Conservation (phyloP, 1,140 invertebrate species). For the Nasonia giraulti region DNA sequence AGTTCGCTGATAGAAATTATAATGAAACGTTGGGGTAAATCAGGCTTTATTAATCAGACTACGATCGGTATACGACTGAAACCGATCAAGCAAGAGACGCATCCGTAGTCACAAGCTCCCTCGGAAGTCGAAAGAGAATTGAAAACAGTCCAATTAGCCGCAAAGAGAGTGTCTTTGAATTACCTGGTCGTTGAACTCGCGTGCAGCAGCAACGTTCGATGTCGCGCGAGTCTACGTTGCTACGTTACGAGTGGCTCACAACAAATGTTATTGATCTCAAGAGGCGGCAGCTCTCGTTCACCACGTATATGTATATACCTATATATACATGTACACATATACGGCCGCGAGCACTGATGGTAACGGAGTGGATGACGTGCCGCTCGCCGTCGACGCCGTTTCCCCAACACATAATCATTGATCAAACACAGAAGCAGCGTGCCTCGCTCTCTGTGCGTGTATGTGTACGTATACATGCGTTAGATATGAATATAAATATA, state of each 20-base stretch:
- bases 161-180: constrained; percentile 22
- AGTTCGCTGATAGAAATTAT: no score
- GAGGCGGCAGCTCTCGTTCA: not conserved
- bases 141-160: constrained; percentile 35
- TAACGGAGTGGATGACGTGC: constrained; percentile 10
- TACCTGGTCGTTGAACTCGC: constrained; percentile 39
- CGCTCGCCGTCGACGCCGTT: not conserved
- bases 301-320: not conserved
- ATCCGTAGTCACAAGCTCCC: not conserved
- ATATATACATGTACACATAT: no score
- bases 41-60: no score
- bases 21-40: no score
- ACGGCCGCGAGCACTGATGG: no score
- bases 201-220: not conserved
- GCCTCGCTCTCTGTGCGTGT: not conserved
- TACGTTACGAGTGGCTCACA: constrained; percentile 63
- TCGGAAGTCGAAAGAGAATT: not conserved
- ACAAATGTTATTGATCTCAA: constrained; percentile 65
- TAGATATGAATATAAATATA: not conserved
- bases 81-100: no score
- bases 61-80: no score
- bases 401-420: constrained; percentile 58
- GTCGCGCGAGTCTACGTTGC: constrained; percentile 55
- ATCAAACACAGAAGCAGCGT: constrained; percentile 58
- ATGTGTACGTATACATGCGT: not conserved